phyloP scores from a whole-genome alignment of 2,113 vertebrate species.

The Ageneiosus marmoratus region DNA sequence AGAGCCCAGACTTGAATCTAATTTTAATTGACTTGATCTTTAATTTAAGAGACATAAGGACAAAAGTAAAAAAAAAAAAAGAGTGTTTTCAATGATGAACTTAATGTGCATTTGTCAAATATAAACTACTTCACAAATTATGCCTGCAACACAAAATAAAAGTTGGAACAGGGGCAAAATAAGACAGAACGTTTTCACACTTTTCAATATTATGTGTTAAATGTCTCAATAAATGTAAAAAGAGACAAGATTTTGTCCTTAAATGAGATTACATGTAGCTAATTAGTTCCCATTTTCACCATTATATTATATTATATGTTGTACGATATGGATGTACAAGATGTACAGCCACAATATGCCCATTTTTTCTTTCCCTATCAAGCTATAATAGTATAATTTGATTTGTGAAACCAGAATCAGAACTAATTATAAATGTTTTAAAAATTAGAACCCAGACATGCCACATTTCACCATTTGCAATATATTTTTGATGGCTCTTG shows the following conservation, averaged over 20 bases:
- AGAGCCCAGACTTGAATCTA: no score
- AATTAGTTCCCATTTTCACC: not conserved
- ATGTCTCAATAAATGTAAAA: not conserved
- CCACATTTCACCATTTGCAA: conserved; percentile 24
- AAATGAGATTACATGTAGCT: not conserved
- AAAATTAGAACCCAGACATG: conserved; percentile 4
- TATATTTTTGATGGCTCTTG: conserved; percentile 35
- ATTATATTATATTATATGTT: not conserved
- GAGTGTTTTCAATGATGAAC: no score
- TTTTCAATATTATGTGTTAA: not conserved
- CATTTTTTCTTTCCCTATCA: not conserved
- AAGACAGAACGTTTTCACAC: no score
- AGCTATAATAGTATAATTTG: not conserved
- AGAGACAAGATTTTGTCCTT: not conserved
- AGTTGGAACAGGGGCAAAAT: no score
- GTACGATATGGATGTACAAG: not conserved
- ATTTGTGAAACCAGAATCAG: not conserved
- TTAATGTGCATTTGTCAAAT: no score
- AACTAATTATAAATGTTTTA: conserved; percentile 37
- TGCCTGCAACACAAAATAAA: no score
- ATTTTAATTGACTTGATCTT: no score
- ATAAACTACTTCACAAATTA: no score
- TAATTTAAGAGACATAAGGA: no score
- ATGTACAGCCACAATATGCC: not conserved
- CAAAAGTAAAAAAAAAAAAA: no score